Evolutionary conservation across 2,797 vertebrate species (phyloP), one percentile per base, ranked within the genome.

Genomic region (Phrynocephalus vlangalii): DNA sequence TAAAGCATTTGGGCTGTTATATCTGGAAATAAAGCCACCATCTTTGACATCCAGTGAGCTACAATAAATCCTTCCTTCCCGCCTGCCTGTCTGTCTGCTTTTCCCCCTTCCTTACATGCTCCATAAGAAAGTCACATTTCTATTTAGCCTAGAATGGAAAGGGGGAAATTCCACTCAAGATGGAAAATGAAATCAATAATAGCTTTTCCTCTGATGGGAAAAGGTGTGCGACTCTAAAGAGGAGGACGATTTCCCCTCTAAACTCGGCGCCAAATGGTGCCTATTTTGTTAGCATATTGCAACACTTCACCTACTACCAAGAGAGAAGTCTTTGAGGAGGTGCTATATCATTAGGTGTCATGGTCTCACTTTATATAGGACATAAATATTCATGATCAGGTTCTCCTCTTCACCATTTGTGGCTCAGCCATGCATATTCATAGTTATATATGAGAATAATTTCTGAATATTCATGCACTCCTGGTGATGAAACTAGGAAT

Each of bases 381-480:
- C 24, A 75, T 76, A 85, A 56, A 73, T 81, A 38, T 75, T 73
- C 2, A 33, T 82, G 28, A 44, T 50, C 85, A 87, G 87, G 63
- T 44, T 0, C 86, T n/a, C 68, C 24, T 3, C 63, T 86, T 86
- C 60, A 28, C 1, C 24, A 44, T 87, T 94, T 16, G 38, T 85
- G 8, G 67, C 76, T 88, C 81, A 88, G 70, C 83, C 88, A 22
- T 89, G 0, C 86, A 9, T 89, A 38, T 92, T 92, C 67, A 86
- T 78, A 3, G 15, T 76, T 91, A 67, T 7, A 30, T 0, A 22
- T 1, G 7, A 87, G 15, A 72, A 33, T 22, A 66, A 86, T 78
- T 82, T 91, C 5, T 91, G 28, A 71, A 18, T 92, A 71, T 89
- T 93, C 3, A 18, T 82, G 82, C 0, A 18, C 2, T 87, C 78